Conservation (phyloP, 2,888 invertebrate species). For the Agrilus mali region DNA sequence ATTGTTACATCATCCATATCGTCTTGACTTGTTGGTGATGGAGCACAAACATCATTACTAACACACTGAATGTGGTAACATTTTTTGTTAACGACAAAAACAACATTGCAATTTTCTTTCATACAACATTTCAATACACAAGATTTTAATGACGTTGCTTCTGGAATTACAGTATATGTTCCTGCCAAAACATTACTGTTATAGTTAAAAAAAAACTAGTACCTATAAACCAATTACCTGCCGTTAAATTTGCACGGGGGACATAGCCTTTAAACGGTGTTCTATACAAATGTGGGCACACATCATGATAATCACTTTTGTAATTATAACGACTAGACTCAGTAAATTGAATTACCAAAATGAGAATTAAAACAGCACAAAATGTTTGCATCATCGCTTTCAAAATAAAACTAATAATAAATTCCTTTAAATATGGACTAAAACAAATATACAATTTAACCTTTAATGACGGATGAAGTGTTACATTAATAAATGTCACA, state of each 20-base stretch:
- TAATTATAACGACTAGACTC: background rate
- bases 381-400: too few relatives aligned
- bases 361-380: too few relatives aligned
- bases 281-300: constrained; percentile 26
- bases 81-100: constrained; percentile 59
- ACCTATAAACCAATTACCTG: constrained; percentile 18
- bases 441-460: too few relatives aligned
- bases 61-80: constrained; percentile 69
- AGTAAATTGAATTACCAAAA: too few relatives aligned
- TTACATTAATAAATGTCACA: too few relatives aligned
- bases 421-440: too few relatives aligned
- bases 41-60: constrained; percentile 59
- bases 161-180: constrained; percentile 37
- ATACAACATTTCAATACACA: constrained; percentile 58
- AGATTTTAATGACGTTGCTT: constrained; percentile 41
- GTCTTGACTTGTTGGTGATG: constrained; percentile 46
- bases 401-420: too few relatives aligned
- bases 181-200: constrained; percentile 5
- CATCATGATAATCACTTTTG: constrained; percentile 13
- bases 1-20: constrained; percentile 52
- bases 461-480: too few relatives aligned
- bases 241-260: constrained; percentile 27
- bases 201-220: background rate
- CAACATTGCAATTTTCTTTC: constrained; percentile 60
- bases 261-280: constrained; percentile 27